phyloP scores from a whole-genome alignment of 2,888 invertebrate genomes.

The Drosophila eohydei region DNA sequence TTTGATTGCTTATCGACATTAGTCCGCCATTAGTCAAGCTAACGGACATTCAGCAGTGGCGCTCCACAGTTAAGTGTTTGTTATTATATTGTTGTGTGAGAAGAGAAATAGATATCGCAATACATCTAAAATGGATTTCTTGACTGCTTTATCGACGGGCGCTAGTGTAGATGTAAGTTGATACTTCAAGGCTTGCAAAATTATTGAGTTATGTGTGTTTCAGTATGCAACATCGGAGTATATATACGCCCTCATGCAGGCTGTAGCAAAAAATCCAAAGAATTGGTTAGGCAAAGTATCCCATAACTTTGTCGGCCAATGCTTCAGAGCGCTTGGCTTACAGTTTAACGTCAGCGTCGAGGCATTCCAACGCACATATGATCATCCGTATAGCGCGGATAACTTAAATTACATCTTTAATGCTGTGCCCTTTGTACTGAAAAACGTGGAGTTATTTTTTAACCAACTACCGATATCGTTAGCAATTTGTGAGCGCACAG shows the following conservation, averaged over 20 bases:
- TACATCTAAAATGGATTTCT: conserved; percentile 49
- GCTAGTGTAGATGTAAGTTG: conserved; percentile 45
- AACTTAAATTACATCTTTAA: conserved; percentile 57
- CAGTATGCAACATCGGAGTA: conserved; percentile 39
- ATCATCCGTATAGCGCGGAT: conserved; percentile 51
- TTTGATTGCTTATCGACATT: conserved; percentile 4
- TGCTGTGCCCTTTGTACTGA: conserved; percentile 38
- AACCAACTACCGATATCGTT: conserved; percentile 31
- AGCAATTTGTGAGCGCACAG: not conserved
- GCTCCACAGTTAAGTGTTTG: not conserved
- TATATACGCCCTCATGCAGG: conserved; percentile 27
- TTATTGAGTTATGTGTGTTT: not conserved
- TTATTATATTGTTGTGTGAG: not conserved
- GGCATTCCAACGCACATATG: conserved; percentile 25
- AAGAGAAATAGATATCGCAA: not conserved
- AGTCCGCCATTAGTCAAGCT: conserved; percentile 12
- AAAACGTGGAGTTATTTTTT: conserved; percentile 51
- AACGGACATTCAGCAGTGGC: conserved; percentile 18
- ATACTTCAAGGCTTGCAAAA: not conserved
- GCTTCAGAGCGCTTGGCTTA: conserved; percentile 54
- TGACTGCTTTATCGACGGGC: conserved; percentile 45
- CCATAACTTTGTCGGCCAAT: conserved; percentile 61
- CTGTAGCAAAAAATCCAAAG: conserved; percentile 31
- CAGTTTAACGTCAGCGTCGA: conserved; percentile 43
- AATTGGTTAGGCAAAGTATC: conserved; percentile 54